Conservation (phyloP, 1,140 invertebrate genomes). For the Dufourea novaeangliae region DNA sequence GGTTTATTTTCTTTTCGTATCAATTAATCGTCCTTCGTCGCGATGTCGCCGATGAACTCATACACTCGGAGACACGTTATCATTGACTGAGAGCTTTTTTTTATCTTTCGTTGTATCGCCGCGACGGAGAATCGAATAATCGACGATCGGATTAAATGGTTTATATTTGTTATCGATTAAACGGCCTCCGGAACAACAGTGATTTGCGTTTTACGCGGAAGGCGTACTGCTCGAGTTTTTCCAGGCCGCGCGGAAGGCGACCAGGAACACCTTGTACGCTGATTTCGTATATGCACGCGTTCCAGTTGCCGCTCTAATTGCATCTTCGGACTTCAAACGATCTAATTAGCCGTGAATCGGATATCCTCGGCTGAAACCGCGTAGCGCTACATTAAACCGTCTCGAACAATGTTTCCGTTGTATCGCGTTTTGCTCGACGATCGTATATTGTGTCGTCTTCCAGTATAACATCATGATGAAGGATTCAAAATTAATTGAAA, state of each 20-base stretch:
- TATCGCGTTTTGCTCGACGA: not conserved
- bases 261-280: constrained; percentile 22
- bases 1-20: not conserved
- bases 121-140: not conserved
- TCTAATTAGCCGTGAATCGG: constrained; percentile 4
- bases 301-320: constrained; percentile 21
- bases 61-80: not conserved
- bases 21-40: not conserved
- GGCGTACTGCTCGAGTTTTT: constrained; percentile 5
- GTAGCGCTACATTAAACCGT: constrained; percentile 8
- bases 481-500: no score
- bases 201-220: constrained; percentile 40
- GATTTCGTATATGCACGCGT: constrained; percentile 2
- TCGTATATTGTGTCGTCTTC: no score
- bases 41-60: not conserved
- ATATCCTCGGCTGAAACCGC: not conserved
- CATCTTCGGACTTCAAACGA: constrained; percentile 32
- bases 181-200: constrained; percentile 6
- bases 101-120: no score
- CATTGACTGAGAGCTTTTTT: constrained; percentile 7
- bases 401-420: not conserved
- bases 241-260: constrained; percentile 26
- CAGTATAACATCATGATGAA: no score
- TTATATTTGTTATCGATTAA: constrained; percentile 16
- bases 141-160: not conserved